phyloP scores from a whole-genome alignment of 2,888 invertebrate species.

The Tupiocoris notatus region DNA sequence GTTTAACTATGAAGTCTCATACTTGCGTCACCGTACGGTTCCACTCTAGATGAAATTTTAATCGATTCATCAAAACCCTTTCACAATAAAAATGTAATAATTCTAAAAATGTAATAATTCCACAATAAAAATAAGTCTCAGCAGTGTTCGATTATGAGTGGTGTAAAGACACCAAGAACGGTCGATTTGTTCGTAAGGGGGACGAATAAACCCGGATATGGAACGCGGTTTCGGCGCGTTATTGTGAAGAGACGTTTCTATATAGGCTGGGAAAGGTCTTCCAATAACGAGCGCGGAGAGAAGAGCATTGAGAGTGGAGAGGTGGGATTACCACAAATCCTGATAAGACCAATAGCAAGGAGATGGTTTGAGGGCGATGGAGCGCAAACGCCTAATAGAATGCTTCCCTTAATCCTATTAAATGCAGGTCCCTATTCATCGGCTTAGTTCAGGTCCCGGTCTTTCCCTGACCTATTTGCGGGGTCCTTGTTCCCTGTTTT shows the following conservation, averaged over 20 bases:
- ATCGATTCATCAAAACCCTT: too few relatives aligned
- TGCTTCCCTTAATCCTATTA: slow-evolving; percentile 28
- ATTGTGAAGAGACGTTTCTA: background rate
- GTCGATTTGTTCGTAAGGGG: too few relatives aligned
- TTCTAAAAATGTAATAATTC: too few relatives aligned
- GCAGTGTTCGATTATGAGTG: too few relatives aligned
- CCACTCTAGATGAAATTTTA: too few relatives aligned
- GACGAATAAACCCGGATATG: background rate
- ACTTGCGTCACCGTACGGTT: too few relatives aligned
- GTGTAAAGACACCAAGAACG: too few relatives aligned
- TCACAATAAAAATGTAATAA: too few relatives aligned
- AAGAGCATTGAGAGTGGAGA: background rate
- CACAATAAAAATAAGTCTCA: too few relatives aligned
- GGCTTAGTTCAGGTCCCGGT: slow-evolving; percentile 16
- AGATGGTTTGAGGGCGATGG: slow-evolving; percentile 15
- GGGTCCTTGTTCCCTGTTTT: slow-evolving; percentile 3
- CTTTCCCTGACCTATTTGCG: slow-evolving; percentile 21
- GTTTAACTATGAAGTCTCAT: too few relatives aligned
- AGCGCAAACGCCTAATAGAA: slow-evolving; percentile 27
- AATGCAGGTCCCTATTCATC: slow-evolving; percentile 27
- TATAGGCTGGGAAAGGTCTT: background rate
- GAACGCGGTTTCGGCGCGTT: background rate
- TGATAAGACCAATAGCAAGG: slow-evolving; percentile 24
- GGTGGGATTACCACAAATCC: slow-evolving; percentile 29
- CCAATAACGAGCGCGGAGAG: background rate